Evolutionary conservation across 2,888 invertebrate species (phyloP).

Genomic region (Serrognathus titanus): DNA sequence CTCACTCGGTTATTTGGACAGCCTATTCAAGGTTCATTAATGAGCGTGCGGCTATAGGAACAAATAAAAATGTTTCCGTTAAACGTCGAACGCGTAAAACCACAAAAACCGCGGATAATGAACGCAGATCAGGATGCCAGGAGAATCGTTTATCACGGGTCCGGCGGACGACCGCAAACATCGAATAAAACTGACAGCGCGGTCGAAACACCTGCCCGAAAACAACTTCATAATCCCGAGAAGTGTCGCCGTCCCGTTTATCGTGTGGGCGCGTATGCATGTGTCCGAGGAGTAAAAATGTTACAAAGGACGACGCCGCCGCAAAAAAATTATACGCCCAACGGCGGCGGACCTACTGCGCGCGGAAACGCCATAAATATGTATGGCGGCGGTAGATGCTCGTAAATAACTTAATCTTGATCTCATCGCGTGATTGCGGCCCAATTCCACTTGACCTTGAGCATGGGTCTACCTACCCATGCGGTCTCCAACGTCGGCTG

Average conservation of each 20-base stretch:
- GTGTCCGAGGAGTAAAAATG: not conserved
- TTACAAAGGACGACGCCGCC: not conserved
- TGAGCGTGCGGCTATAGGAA: not conserved
- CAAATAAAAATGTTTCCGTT: not conserved
- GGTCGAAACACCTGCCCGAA: not conserved
- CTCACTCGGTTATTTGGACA: too few relatives aligned
- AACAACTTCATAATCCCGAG: not conserved
- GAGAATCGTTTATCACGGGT: not conserved
- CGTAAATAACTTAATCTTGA: slow-evolving; percentile 3
- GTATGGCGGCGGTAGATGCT: not conserved
- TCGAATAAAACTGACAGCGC: not conserved
- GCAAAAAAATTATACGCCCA: not conserved
- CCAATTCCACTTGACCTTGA: slow-evolving; percentile 1
- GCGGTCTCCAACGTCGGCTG: not conserved
- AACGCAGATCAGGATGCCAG: not conserved
- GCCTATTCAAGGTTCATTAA: not conserved
- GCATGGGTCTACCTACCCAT: not conserved
- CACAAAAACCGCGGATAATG: not conserved
- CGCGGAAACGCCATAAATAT: slow-evolving; percentile 2
- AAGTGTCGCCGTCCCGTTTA: not conserved
- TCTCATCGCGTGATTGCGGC: slow-evolving; percentile 2
- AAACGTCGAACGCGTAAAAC: not conserved
- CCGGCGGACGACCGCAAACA: not conserved
- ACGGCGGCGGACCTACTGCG: not conserved
- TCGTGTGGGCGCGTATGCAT: not conserved